Percentiles rank a stretch among this genome's conserved stretches.
Conservation (phyloP, 2,113 vertebrate species). For the Callocephalon fimbriatum region DNA sequence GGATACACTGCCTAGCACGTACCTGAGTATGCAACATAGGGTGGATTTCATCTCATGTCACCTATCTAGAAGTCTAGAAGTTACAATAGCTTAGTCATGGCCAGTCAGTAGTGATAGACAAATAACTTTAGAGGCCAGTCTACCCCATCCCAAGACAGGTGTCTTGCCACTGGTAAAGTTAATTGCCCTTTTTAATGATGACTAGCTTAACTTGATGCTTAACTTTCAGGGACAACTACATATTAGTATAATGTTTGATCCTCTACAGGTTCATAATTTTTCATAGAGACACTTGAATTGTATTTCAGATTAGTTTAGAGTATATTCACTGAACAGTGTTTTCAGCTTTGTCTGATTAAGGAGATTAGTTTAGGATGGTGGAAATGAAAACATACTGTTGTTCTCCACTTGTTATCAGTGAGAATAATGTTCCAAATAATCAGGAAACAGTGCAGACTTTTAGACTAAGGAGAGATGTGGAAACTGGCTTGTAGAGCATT, state of each 20-base stretch:
- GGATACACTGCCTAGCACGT: rapidly evolving
- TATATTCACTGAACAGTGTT: background rate
- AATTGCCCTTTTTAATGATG: background rate
- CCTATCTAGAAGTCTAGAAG: background rate
- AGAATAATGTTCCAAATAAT: background rate
- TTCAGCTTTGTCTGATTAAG: background rate
- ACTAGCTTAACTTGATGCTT: background rate
- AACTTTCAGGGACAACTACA: background rate
- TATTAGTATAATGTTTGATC: background rate
- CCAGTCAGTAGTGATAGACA: background rate
- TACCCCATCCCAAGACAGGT: background rate
- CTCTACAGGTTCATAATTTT: background rate
- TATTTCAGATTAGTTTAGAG: background rate
- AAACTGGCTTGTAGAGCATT: background rate
- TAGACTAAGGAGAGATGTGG: background rate
- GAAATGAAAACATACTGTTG: background rate
- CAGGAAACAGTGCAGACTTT: background rate
- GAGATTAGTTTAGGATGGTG: background rate
- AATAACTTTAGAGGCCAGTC: background rate
- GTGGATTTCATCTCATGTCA: background rate
- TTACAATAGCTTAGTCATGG: background rate
- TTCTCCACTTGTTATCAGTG: background rate
- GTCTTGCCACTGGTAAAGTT: background rate
- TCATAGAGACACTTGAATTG: background rate
- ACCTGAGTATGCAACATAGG: background rate